Base-by-base conservation (phyloP, 2,888 invertebrate species). In the Lepetodrilus schrolli region DNA sequence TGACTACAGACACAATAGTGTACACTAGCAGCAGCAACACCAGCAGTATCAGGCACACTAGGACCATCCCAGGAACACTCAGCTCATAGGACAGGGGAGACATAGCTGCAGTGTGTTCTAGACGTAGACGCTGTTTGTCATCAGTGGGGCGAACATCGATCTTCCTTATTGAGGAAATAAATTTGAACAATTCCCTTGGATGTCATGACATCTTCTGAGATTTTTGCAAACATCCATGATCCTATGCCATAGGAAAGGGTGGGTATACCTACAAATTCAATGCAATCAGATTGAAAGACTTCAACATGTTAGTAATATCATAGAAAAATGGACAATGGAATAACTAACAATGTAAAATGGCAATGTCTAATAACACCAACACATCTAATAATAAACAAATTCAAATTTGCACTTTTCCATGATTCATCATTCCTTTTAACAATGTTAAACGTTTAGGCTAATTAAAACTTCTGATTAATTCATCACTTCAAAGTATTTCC, bases 171-270 rank as follows among this genome's bases (percentile, higher is more conserved):
- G 65, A 97, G 92, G 90, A 98, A 98, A 91, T 95, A 96, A 88
- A 98, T 95, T 71, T 93, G 93, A 0, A 98, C 94, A 75, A 93
- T 91, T 34, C 95, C 95, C 84, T 93, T 93, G 4, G 93, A 87
- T 13, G 95, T 96, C 73, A 92, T 87, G 2, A 97, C 96, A 66
- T 93, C 91, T 92, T 98, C 97, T 74, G 91, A 92, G 89, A 96
- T 95, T 80, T 92, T 93, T 77, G 97, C 96, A 76, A 98, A 91
- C 83, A 93, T 93, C 71, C 93, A 94, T 23, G 97, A 96, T 37
- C 96, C 96, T 70, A 97, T 90, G 58, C 98, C 98, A 92, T 98
- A 98, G 70, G 96, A 93, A 73, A 98, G 91, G 88, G 96, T 95
- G 65, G 98, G 98, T 82, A 98, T 93, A 86, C 97, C 97, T 97